Percentiles rank a stretch among this genome's conserved stretches.
Conservation (phyloP, 2,113 vertebrate species). For the Bubo scandiacus region DNA sequence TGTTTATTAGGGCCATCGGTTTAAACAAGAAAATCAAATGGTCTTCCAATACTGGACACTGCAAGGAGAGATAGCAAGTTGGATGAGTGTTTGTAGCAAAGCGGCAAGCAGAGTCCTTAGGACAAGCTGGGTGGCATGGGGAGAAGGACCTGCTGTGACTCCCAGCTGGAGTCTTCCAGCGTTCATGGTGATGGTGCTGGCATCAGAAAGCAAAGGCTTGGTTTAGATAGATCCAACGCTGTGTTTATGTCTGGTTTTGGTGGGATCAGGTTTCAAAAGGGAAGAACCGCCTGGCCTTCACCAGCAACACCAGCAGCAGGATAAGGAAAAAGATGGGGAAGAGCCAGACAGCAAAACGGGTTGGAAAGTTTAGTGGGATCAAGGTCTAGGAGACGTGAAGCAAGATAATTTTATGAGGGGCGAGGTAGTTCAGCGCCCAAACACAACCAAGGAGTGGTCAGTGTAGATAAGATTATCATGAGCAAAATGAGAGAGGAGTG, state of each 20-base stretch:
- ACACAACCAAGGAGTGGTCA: slow-evolving; percentile 61
- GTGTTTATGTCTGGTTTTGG: background rate
- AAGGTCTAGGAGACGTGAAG: slow-evolving; percentile 47
- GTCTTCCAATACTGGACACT: background rate
- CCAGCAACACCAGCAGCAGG: background rate
- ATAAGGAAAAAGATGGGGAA: background rate
- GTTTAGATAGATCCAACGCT: background rate
- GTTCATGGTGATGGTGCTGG: background rate
- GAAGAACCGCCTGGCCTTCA: background rate
- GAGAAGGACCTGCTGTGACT: background rate
- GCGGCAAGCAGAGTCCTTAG: background rate
- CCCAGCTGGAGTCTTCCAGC: background rate
- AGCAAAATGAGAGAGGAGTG: slow-evolving; percentile 30
- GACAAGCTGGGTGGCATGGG: background rate
- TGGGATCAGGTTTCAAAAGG: background rate
- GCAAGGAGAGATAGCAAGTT: accelerated
- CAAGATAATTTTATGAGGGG: slow-evolving; percentile 53
- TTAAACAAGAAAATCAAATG: background rate
- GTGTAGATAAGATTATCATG: slow-evolving; percentile 37
- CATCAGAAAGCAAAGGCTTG: background rate
- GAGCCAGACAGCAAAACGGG: background rate
- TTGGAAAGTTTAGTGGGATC: slow-evolving; percentile 39
- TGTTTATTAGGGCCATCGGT: background rate
- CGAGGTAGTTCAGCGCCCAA: slow-evolving; percentile 46
- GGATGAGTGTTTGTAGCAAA: background rate